Conservation (phyloP, 2,797 vertebrate genomes). For the Cossypha niveicapilla region DNA sequence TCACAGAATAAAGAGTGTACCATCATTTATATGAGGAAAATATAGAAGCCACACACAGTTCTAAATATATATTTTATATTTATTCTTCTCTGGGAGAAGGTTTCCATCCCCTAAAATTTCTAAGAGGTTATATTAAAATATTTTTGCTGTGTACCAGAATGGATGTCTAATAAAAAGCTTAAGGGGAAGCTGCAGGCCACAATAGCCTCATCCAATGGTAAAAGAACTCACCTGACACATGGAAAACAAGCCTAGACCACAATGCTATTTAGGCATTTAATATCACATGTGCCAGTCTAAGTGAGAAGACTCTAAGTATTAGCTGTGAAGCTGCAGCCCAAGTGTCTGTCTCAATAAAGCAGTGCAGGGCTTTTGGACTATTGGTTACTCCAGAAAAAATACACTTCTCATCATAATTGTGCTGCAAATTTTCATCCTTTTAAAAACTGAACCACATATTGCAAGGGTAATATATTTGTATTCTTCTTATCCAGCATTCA, state of each 20-base stretch:
- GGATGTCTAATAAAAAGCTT: slow-evolving; percentile 18
- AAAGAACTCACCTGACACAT: neutral
- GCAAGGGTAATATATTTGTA: neutral
- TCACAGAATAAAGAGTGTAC: neutral
- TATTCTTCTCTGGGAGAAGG: neutral
- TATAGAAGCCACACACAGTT: neutral
- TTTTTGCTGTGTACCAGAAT: neutral
- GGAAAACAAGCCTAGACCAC: slow-evolving; percentile 28
- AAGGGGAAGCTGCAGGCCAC: neutral
- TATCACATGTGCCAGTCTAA: neutral
- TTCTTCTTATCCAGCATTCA: neutral
- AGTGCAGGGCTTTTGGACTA: neutral
- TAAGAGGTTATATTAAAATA: neutral
- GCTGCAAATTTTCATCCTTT: neutral
- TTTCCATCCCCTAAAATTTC: neutral
- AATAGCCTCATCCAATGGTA: neutral
- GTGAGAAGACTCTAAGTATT: neutral
- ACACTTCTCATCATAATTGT: neutral
- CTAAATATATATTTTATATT: neutral
- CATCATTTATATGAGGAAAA: neutral
- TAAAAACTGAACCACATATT: neutral
- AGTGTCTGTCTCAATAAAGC: neutral
- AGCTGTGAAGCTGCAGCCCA: slow-evolving; percentile 1
- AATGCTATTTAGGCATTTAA: neutral
- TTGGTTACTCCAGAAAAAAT: neutral